Evolutionary conservation across 2,797 vertebrate genomes (phyloP).

Genomic region (Danio jaintianensis): DNA sequence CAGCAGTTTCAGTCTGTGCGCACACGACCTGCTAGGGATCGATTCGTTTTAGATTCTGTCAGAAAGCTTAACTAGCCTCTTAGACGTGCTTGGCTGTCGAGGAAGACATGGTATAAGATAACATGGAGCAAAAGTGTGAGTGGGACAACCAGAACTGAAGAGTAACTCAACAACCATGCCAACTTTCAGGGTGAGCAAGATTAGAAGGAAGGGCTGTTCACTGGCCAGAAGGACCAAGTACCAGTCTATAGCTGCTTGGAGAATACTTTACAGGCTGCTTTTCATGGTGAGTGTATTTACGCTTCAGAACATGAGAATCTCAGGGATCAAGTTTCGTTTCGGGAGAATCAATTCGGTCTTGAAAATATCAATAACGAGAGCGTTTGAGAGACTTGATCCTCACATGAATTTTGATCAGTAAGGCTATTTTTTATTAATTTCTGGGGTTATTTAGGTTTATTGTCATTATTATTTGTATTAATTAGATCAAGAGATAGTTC

Average conservation of each 20-base stretch:
- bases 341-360: background rate
- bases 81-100: background rate
- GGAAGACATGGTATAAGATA: conserved; percentile 36
- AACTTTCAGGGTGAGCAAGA: conserved; percentile 72
- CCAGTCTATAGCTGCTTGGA: conserved; percentile 78
- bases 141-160: conserved; percentile 2
- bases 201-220: conserved; percentile 78
- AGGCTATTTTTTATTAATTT: background rate
- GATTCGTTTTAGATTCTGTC: conserved; percentile 63
- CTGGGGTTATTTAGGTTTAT: background rate
- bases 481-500: too few species aligned
- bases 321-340: too few species aligned
- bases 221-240: conserved; percentile 78
- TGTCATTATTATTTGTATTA: background rate
- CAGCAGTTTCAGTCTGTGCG: conserved; percentile 65
- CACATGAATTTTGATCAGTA: background rate
- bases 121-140: background rate
- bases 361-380: background rate
- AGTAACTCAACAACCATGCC: conserved; percentile 71
- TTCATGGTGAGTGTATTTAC: conserved; percentile 77
- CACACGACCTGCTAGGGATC: conserved; percentile 65
- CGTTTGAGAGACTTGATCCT: background rate
- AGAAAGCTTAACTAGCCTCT: conserved; percentile 54
- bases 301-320: background rate
- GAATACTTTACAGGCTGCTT: conserved; percentile 80